Evolutionary conservation across 1,140 invertebrate species (phyloP).

Genomic region (Aporrectodea caliginosa): DNA sequence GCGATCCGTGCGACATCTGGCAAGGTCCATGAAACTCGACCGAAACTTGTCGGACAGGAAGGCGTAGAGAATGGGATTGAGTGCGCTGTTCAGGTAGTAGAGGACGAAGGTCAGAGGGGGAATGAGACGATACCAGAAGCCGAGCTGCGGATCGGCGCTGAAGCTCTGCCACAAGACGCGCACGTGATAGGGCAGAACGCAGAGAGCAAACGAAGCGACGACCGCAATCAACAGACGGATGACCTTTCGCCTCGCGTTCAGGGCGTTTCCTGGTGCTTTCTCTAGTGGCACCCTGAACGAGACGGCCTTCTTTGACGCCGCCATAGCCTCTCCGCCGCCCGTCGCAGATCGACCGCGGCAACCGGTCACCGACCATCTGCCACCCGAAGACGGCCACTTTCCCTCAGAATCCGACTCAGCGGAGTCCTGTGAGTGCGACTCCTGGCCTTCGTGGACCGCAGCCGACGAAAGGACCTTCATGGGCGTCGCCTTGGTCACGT

Average conservation of each 20-base stretch:
- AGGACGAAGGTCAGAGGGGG: constrained; percentile 73
- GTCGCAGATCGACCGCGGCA: neutral
- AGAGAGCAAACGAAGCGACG: constrained; percentile 75
- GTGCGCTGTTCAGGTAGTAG: constrained; percentile 74
- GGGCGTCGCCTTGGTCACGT: neutral
- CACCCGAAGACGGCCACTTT: neutral
- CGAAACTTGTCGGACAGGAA: constrained; percentile 66
- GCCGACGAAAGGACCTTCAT: neutral
- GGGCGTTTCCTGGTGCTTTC: constrained; percentile 32
- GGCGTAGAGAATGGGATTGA: constrained; percentile 76
- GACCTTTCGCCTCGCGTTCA: constrained; percentile 52
- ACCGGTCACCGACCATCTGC: neutral
- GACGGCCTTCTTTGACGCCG: neutral
- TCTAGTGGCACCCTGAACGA: neutral
- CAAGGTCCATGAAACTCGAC: neutral
- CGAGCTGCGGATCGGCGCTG: constrained; percentile 14
- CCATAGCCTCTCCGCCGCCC: neutral
- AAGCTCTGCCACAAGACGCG: constrained; percentile 71
- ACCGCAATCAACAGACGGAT: constrained; percentile 75
- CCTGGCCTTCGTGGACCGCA: neutral
- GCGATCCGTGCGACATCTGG: neutral
- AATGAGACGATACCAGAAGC: constrained; percentile 1
- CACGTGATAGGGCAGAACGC: constrained; percentile 78
- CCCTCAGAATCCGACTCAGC: neutral
- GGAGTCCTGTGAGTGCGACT: neutral